These are phyloP conservation scores for Pantherophis guttatus DNA, from an alignment of 2,113 vertebrate genomes.

Conservation along the genomic window DNA sequence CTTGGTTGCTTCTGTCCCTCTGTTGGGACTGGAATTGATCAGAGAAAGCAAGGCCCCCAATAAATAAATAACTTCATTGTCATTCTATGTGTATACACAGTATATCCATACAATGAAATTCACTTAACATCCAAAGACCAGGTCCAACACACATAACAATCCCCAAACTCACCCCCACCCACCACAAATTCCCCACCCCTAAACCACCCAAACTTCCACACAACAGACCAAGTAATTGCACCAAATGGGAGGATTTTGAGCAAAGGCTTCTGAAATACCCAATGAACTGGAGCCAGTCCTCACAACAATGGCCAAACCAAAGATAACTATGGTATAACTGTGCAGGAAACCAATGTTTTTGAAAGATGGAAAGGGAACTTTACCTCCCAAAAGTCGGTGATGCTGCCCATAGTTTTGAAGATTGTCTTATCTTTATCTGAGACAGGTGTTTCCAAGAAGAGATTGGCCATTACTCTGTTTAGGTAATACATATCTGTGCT, in stretches of 20 bases:
- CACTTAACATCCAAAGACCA: too few species aligned
- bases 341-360: background rate
- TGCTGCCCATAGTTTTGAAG: conserved; percentile 55
- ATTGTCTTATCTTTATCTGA: background rate
- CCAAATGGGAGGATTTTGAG: background rate
- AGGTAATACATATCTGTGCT: conserved; percentile 66
- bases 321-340: background rate
- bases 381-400: conserved; percentile 69
- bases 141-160: too few species aligned
- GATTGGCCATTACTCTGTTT: conserved; percentile 54
- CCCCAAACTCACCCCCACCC: too few species aligned
- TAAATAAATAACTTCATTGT: too few species aligned
- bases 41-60: background rate
- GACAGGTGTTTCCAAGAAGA: conserved; percentile 62
- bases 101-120: too few species aligned
- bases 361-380: background rate
- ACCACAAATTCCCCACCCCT: too few species aligned
- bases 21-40: background rate
- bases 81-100: too few species aligned
- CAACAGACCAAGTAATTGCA: background rate
- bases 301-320: background rate
- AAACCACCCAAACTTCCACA: too few species aligned
- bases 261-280: background rate
- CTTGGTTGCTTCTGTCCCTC: background rate
- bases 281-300: background rate